Evolutionary conservation across 2,113 vertebrate species (phyloP).

Genomic region (Dryoscopus gambensis): DNA sequence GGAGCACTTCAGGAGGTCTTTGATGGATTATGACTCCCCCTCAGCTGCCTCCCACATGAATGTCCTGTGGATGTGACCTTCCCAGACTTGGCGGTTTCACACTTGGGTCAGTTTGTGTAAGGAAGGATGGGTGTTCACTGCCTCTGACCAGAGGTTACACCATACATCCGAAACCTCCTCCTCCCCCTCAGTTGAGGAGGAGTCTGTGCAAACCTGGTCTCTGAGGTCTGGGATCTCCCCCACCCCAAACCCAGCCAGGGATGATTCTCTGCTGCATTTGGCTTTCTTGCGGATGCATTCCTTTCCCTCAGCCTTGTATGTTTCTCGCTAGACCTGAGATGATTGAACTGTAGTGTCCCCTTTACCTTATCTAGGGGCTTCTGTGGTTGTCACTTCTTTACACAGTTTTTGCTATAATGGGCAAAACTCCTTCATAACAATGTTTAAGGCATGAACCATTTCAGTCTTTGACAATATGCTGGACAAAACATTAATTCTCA

Average conservation of each 20-base stretch:
- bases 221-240: background rate
- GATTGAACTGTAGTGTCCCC: background rate
- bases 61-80: background rate
- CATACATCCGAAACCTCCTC: background rate
- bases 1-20: background rate
- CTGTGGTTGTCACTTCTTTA: background rate
- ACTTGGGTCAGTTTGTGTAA: background rate
- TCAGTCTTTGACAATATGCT: background rate
- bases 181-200: accelerated
- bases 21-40: background rate
- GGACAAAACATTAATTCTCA: background rate
- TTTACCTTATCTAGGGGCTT: background rate
- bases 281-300: background rate
- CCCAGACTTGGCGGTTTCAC: background rate
- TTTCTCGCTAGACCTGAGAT: background rate
- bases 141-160: background rate
- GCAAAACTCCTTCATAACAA: background rate
- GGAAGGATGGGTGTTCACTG: background rate
- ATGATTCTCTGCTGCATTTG: background rate
- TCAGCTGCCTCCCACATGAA: background rate
- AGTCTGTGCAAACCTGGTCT: background rate
- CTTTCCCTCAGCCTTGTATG: background rate
- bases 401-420: background rate
- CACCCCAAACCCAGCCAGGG: background rate
- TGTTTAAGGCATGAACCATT: background rate